Percentiles rank a stretch among this genome's conserved stretches.
Evolutionary conservation across 2,113 vertebrate genomes (phyloP).

Genomic region (Coracopsis vasa): DNA sequence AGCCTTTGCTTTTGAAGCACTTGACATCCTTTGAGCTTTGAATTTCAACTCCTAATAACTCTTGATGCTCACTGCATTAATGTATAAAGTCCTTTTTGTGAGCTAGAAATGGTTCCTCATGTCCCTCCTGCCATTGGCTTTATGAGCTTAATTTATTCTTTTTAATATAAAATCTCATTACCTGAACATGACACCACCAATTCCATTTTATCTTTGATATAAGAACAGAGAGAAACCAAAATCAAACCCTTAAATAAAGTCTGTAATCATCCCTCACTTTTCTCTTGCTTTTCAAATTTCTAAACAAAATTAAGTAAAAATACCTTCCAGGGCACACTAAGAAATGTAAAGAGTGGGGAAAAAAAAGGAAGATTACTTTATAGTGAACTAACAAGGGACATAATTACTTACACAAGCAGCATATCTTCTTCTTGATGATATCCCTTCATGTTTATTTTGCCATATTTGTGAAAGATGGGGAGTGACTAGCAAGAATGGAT

Average conservation of each 20-base stretch:
- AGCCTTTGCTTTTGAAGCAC: constrained; percentile 57
- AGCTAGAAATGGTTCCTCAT: constrained; percentile 60
- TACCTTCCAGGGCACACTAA: constrained; percentile 65
- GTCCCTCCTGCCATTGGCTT: constrained; percentile 70
- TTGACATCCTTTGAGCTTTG: constrained; percentile 67
- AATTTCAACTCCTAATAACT: constrained; percentile 56
- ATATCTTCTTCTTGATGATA: constrained; percentile 10
- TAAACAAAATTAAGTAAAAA: constrained; percentile 81
- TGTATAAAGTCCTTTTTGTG: constrained; percentile 67
- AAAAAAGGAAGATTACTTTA: not conserved
- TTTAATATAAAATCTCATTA: constrained; percentile 91
- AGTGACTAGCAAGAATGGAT: not conserved
- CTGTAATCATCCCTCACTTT: constrained; percentile 78
- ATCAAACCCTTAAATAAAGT: constrained; percentile 85
- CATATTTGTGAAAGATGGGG: constrained; percentile 2
- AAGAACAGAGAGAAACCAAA: constrained; percentile 87
- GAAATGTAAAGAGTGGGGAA: not conserved
- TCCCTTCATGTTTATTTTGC: constrained; percentile 16
- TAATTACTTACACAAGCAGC: constrained; percentile 58
- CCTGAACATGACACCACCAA: constrained; percentile 80
- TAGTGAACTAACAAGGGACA: constrained; percentile 51
- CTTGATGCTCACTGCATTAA: constrained; percentile 62
- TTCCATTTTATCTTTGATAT: constrained; percentile 85
- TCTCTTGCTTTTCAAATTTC: constrained; percentile 79
- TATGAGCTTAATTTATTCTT: constrained; percentile 87